A percentile compares a stretch with the other conserved stretches of the same genome.
Conservation (phyloP, 92 coral and sea anemone genomes). For the Epizoanthus stellaris region DNA sequence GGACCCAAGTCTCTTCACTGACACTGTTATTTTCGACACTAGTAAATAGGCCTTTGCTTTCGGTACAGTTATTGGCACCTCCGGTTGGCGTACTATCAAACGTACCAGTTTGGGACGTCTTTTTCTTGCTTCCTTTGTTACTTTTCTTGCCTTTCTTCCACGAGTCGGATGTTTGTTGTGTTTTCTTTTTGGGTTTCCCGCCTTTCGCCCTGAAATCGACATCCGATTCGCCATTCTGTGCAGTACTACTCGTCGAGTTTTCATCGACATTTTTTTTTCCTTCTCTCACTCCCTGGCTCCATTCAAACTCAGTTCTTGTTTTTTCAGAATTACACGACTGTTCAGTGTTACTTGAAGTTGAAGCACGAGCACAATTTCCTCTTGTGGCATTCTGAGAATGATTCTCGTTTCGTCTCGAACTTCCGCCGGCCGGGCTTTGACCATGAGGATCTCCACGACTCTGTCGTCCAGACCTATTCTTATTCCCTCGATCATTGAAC, state of each 20-base stretch:
- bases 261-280: constrained; percentile 18
- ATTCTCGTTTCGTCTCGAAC: not conserved
- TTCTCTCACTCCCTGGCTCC: not conserved
- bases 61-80: not conserved
- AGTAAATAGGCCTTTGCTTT: not conserved
- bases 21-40: not conserved
- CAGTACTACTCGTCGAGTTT: not conserved
- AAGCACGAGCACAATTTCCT: not conserved
- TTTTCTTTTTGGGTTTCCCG: constrained; percentile 32
- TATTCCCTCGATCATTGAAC: not conserved
- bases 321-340: constrained; percentile 9
- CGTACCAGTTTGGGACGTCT: not conserved
- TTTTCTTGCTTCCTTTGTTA: constrained; percentile 27
- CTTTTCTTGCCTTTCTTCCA: constrained; percentile 32
- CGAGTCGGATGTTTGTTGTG: constrained; percentile 15
- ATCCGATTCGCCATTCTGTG: constrained; percentile 1
- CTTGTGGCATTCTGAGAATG: constrained; percentile 1
- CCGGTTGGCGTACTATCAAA: not conserved
- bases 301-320: not conserved
- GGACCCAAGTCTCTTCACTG: not conserved
- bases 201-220: not conserved
- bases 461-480: not conserved
- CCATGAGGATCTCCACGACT: not conserved
- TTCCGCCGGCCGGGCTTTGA: constrained; percentile 3
- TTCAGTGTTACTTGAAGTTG: constrained; percentile 4